Evolutionary conservation across 2,797 vertebrate genomes (phyloP).

Genomic region (Bryconaethiops microstoma): DNA sequence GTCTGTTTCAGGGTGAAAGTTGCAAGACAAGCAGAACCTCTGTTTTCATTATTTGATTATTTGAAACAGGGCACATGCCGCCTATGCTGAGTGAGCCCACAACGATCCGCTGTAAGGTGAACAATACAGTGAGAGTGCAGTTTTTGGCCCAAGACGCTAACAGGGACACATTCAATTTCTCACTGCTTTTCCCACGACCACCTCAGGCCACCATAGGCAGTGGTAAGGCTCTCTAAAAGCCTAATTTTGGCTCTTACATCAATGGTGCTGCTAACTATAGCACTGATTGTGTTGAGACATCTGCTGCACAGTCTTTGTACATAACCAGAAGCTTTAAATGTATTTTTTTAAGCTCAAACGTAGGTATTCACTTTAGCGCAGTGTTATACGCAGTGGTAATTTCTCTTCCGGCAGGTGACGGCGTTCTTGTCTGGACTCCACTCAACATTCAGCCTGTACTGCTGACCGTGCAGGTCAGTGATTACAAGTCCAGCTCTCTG

Average conservation of each 20-base stretch:
- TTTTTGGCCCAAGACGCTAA: constrained; percentile 77
- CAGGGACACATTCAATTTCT: constrained; percentile 74
- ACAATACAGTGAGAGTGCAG: constrained; percentile 67
- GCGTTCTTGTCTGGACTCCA: constrained; percentile 76
- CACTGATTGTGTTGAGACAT: too few species aligned
- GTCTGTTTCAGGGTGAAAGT: neutral
- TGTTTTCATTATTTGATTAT: constrained; percentile 18
- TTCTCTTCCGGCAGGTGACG: constrained; percentile 62
- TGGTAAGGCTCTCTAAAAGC: constrained; percentile 60
- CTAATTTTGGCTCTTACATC: neutral
- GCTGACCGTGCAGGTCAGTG: constrained; percentile 76
- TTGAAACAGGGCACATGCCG: constrained; percentile 76
- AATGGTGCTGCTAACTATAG: too few species aligned
- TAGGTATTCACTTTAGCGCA: neutral
- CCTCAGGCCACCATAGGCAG: constrained; percentile 68
- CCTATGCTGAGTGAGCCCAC: constrained; percentile 76
- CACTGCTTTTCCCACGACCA: constrained; percentile 75
- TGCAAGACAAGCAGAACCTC: neutral
- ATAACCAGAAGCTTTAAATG: too few species aligned
- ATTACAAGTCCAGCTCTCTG: constrained; percentile 72
- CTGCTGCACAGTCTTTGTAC: too few species aligned
- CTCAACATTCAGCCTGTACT: constrained; percentile 67
- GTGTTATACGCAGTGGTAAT: neutral
- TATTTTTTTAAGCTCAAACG: too few species aligned
- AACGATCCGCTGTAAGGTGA: constrained; percentile 74